Conservation (phyloP, 2,888 invertebrate species). For the Acrobasis suavella region DNA sequence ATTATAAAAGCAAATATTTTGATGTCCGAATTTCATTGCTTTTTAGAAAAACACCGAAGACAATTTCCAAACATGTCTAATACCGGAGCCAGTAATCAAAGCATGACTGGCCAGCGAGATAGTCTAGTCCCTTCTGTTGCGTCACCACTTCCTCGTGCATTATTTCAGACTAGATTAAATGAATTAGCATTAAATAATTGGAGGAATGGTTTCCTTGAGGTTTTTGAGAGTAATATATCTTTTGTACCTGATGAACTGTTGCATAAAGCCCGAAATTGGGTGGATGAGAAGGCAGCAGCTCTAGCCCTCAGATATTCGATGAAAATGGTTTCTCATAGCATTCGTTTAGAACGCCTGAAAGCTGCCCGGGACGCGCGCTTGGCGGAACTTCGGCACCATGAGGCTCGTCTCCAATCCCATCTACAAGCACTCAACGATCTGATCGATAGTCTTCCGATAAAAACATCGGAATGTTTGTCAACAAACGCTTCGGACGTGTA, state of each 20-base stretch:
- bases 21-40: slow-evolving; percentile 59
- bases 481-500: slow-evolving; percentile 54
- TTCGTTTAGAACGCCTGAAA: slow-evolving; percentile 60
- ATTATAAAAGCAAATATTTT: slow-evolving; percentile 49
- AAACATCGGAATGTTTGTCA: slow-evolving; percentile 48
- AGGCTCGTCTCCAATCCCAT: slow-evolving; percentile 57
- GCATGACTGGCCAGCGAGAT: background rate
- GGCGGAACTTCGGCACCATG: slow-evolving; percentile 57
- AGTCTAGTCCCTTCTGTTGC: slow-evolving; percentile 20
- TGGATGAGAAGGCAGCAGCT: slow-evolving; percentile 51
- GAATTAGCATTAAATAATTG: slow-evolving; percentile 56
- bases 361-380: slow-evolving; percentile 52
- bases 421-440: slow-evolving; percentile 54
- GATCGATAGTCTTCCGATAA: slow-evolving; percentile 46
- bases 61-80: background rate
- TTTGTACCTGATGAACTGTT: slow-evolving; percentile 54
- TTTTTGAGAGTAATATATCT: slow-evolving; percentile 54
- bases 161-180: slow-evolving; percentile 62
- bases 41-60: slow-evolving; percentile 59
- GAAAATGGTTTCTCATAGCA: slow-evolving; percentile 59
- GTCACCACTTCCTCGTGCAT: slow-evolving; percentile 46
- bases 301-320: slow-evolving; percentile 59
- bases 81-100: slow-evolving; percentile 26
- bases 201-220: slow-evolving; percentile 66
- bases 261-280: slow-evolving; percentile 57